Conservation (phyloP, 1,140 invertebrate species). For the Micrasema minimum region DNA sequence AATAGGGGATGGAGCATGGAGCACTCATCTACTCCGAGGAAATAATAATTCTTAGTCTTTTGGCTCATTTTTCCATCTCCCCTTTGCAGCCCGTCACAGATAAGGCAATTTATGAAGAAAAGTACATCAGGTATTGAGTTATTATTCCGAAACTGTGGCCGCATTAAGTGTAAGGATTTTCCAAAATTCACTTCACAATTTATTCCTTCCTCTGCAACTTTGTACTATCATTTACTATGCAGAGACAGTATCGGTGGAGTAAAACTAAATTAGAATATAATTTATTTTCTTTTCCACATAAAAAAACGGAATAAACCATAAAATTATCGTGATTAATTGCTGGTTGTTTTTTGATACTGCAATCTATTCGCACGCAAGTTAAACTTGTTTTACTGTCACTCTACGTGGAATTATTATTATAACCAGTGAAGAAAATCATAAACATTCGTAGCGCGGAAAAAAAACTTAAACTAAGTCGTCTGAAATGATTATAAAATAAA, state of each 20-base stretch:
- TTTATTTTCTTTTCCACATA: neutral
- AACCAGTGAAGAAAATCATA: no score
- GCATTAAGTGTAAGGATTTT: constrained; percentile 29
- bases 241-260: neutral
- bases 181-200: constrained; percentile 7
- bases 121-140: constrained; percentile 44
- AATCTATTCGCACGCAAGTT: no score
- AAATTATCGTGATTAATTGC: no score
- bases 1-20: no score
- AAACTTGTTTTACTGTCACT: no score
- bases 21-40: no score
- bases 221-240: neutral
- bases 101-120: constrained; percentile 45
- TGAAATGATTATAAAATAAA: no score
- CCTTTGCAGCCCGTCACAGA: constrained; percentile 34
- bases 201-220: constrained; percentile 19
- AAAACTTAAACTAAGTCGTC: no score
- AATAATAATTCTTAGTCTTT: neutral
- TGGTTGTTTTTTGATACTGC: no score
- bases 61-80: constrained; percentile 12
- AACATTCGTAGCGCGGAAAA: no score
- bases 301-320: neutral
- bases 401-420: no score
- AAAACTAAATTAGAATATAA: neutral
- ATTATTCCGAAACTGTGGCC: constrained; percentile 42